A percentile compares a stretch with the other conserved stretches of the same genome.
Evolutionary conservation across 2,113 vertebrate species (phyloP).

Genomic region (Anarhynchus alexandrinus): DNA sequence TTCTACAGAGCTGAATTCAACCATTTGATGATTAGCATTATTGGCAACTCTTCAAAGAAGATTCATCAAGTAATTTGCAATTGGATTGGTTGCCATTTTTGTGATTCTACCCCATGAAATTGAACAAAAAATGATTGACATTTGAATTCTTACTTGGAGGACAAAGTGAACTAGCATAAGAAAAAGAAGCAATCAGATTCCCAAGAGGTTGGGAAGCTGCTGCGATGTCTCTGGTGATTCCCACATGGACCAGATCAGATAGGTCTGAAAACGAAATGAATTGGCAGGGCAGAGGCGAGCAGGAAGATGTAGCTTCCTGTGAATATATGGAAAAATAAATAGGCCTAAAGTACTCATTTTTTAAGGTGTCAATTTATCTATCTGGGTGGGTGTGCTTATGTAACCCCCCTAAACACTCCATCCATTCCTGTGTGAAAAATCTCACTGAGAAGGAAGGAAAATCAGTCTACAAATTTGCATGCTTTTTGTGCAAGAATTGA

Average conservation of each 20-base stretch:
- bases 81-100: slow-evolving; percentile 84
- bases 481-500: background rate
- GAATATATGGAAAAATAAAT: background rate
- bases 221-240: slow-evolving; percentile 41
- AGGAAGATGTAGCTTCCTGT: background rate
- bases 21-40: slow-evolving; percentile 95
- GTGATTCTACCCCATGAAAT: slow-evolving; percentile 78
- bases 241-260: background rate
- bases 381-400: background rate
- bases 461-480: background rate
- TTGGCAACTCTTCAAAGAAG: slow-evolving; percentile 96
- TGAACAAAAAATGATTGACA: slow-evolving; percentile 78
- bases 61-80: slow-evolving; percentile 88
- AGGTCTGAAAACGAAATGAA: background rate
- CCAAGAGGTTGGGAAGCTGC: background rate
- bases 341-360: background rate
- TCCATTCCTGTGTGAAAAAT: background rate
- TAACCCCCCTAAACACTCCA: background rate
- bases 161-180: slow-evolving; percentile 52
- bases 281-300: background rate
- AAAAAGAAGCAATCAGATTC: slow-evolving; percentile 50
- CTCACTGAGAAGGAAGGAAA: background rate
- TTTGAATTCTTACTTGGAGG: slow-evolving; percentile 76
- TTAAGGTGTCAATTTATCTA: background rate
- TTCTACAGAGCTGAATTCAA: slow-evolving; percentile 86